Evolutionary conservation across 2,113 vertebrate species (phyloP).

Genomic region (Boulengeromyrus knoepffleri): DNA sequence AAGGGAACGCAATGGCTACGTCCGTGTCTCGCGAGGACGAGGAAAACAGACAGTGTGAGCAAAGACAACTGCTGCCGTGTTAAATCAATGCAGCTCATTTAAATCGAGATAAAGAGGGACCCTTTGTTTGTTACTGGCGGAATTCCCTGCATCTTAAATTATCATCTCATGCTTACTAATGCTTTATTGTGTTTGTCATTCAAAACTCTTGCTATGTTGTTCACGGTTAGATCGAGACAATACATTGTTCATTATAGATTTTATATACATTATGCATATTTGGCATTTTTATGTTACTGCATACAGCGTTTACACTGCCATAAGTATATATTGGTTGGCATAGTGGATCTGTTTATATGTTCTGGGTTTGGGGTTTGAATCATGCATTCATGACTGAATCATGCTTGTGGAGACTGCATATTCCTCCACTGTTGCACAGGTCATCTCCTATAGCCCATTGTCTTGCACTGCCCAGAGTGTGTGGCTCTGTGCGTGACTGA

Average conservation of each 20-base stretch:
- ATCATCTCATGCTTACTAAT: background rate
- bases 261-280: background rate
- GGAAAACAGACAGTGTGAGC: slow-evolving; percentile 44
- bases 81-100: slow-evolving; percentile 16
- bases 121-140: background rate
- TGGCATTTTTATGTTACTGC: background rate
- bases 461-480: background rate
- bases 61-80: slow-evolving; percentile 36
- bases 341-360: background rate
- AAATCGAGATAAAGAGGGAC: background rate
- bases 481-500: background rate
- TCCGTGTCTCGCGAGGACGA: slow-evolving; percentile 53
- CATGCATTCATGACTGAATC: background rate
- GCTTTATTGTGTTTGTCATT: background rate
- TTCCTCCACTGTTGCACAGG: background rate
- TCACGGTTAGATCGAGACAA: background rate
- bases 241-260: background rate
- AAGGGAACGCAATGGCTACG: background rate
- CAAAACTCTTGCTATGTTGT: background rate
- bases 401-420: background rate
- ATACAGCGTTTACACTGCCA: background rate
- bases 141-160: background rate
- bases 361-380: background rate
- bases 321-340: background rate
- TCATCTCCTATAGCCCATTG: background rate